Base-by-base conservation (phyloP, 2,113 vertebrate genomes). In the Galemys pyrenaicus region DNA sequence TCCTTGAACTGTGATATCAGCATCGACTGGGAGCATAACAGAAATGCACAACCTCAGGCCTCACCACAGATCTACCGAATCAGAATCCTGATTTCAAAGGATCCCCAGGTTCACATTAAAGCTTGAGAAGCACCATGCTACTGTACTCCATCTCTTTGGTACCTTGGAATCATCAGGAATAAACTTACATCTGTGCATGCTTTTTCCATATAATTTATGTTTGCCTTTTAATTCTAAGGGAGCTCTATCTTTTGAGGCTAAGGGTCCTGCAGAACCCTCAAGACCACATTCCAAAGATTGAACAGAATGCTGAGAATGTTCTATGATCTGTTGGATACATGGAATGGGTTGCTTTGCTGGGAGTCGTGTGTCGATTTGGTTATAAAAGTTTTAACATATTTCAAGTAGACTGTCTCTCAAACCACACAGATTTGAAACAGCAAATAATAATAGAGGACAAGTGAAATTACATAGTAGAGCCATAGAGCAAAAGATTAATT, bases 391-490 rank as follows among this genome's bases (percentile, higher is more conserved):
- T 80, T 37, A 92, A 78, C 32, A 65, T 0, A 22, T 93, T 82
- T 93, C 22, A 58, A 65, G 54, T 75, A 82, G 19, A 71, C 17
- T 70, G 13, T 84, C 46, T n/a, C 22, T 94, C 37, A 94, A 82
- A 19, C 3, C 46, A 89, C 37, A 82, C 6, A 84, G 15, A 32
- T 70, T 77, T 82, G 77, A 88, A 85, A 78, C 71, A 17, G 13
- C 67, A 39, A 94, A 62, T 49, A 88, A 58, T 49, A 89, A 65
- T n/a, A 78, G 30, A 86, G 16, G 54, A 82, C 24, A 82, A 92
- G 24, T 83, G 30, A 95, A 89, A 86, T 89, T 75, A 41, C 41
- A 89, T 89, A 77, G 37, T 89, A 65, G 2, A 80, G 3, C 20
- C 35, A 82, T 39, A 65, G 44, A 64, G 9, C 60, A 89, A 79